Base-by-base conservation (phyloP, 2,888 invertebrate genomes). In the Laspeyria flexula region DNA sequence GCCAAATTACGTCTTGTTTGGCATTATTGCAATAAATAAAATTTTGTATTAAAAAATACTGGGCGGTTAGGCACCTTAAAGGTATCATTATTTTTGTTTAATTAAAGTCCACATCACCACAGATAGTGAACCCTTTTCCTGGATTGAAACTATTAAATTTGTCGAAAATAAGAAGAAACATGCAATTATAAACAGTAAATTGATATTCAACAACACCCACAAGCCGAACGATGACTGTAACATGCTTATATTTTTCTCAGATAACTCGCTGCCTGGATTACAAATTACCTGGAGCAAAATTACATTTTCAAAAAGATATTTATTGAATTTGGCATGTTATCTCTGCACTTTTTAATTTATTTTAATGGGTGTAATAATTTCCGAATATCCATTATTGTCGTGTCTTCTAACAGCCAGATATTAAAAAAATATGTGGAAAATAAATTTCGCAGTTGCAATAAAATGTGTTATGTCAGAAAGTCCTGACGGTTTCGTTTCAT, bases 401-500 rank as follows among this genome's bases (percentile, higher is more conserved):
- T 43, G 21, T 46, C 43, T 57, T 50, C 42, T 44, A 45, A 52
- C 31, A 31, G 10, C 2, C 6, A 6, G 11, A 3, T 31, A 10
- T 11, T 0, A 34, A 35, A 31, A 13, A 31, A 37, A 29, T 33
- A 43, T 43, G 18, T 49, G 38, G 31, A 25, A 12, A 7, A 5
- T 4, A 45, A 33, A 56, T 48, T 51, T 50, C 1, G 40, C 33
- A 33, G 27, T 35, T 33, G n/a, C 12, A 40, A 15, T 15, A 43
- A 45, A 40, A 46, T 43, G n/a, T 59, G 7, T 51, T 63, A 47
- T 52, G 29, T 33, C 52, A 51, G 47, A 44, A 31, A 33, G 37
- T 53, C 25, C 58, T 40, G 52, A 59, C 59, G 37, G 54, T 65
- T 47, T 45, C 43, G 42, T 71, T 62, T 55, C 66, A 75, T 78